Evolutionary conservation across 2,113 vertebrate species (phyloP), one percentile per base, ranked within the genome.

Genomic region (Geococcyx californianus): DNA sequence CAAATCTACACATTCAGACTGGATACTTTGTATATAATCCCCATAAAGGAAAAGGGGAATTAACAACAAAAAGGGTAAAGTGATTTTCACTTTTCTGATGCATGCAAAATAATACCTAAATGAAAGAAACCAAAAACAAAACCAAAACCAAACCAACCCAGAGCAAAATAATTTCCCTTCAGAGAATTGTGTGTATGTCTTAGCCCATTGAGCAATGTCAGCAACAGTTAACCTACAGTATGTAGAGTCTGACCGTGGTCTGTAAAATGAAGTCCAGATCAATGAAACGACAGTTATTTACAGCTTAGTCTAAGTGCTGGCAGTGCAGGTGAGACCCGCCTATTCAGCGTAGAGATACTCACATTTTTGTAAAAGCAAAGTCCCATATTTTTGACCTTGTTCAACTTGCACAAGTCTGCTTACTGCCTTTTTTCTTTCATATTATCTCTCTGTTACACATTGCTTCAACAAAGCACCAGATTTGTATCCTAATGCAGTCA

Each of bases 231-330:
- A 92, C 69, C 34, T 93, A 59, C 54, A 67, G 33, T 63, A 80
- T 60, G 77, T 81, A 82, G 42, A 87, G 24, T 86, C 40, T 94
- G 89, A 96, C 85, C 73, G 75, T 77, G 33, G 55, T 87, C 62
- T 90, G 68, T 76, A 94, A 96, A 97, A 94, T 3, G 3, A 63
- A 47, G 72, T 67, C 55, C 42, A 87, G 67, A 94, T 94, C 89
- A 96, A 94, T 90, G 72, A 76, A 96, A 90, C 64, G 42, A 29
- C 76, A 55, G 36, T 59, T 94, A 86, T 82, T 54, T 89, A 23
- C 67, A 86, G 84, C 49, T 87, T 68, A 70, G 44, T 45, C 7
- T 56, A 80, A 87, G 13, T 93, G 79, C 87, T 96, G 80, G 84
- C 75, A 93, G 19, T 12, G 55, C 36, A 89, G 51, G 69, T 83